These are phyloP conservation scores for Syncerus caffer DNA, from an alignment of 2,797 vertebrate genomes.

Conservation along the genomic window DNA sequence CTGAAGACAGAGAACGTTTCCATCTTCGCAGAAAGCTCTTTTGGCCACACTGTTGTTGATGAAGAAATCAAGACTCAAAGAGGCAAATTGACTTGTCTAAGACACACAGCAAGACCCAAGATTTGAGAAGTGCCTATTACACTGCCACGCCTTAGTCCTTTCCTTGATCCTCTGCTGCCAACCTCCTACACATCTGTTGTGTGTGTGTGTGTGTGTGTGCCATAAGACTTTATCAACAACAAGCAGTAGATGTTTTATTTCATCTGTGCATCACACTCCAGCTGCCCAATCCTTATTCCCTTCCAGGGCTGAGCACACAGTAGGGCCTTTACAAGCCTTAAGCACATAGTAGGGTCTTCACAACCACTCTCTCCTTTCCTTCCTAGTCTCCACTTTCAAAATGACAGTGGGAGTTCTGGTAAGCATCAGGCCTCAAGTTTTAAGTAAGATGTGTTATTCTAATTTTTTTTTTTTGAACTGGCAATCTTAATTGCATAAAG, in stretches of 20 bases:
- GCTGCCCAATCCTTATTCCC: neutral
- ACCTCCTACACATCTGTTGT: too few relatives aligned
- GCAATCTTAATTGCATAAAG: neutral
- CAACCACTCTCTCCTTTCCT: neutral
- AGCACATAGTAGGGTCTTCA: neutral
- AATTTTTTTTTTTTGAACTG: neutral
- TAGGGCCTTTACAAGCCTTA: neutral
- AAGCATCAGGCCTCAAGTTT: conserved; percentile 29
- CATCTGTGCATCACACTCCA: neutral
- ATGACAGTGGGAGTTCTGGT: neutral
- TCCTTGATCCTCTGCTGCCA: neutral
- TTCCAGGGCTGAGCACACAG: neutral
- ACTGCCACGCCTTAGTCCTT: accelerated
- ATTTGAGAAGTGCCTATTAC: accelerated
- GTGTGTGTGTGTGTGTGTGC: neutral
- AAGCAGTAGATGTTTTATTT: neutral
- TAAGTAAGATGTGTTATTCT: conserved; percentile 20
- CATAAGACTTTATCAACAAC: neutral
- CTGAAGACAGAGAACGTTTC: neutral
- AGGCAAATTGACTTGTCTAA: neutral
- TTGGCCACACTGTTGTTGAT: neutral
- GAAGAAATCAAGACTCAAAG: neutral
- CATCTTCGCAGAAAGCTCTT: neutral
- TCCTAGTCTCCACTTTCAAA: neutral
- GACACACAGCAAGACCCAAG: neutral